These are phyloP conservation scores for Ladona fulva DNA, from an alignment of 1,140 invertebrate species.

Conservation along the genomic window DNA sequence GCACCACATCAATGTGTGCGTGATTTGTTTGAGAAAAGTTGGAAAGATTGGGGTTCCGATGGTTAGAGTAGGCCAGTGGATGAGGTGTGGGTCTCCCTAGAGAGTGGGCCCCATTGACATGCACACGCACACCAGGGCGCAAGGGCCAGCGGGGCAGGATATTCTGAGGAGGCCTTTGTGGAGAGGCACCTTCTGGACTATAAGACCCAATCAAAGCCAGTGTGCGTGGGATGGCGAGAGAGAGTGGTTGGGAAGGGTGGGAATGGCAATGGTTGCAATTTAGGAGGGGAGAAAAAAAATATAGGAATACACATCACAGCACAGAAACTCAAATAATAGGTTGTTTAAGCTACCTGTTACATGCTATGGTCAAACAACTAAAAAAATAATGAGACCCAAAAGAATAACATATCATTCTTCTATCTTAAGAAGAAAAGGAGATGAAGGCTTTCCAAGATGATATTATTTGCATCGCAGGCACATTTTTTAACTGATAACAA, in stretches of 20 bases:
- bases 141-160: constrained; percentile 64
- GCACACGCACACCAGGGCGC: constrained; percentile 76
- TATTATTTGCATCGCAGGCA: too few relatives aligned
- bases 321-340: neutral
- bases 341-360: neutral
- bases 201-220: constrained; percentile 30
- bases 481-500: too few relatives aligned
- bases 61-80: constrained; percentile 19
- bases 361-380: too few relatives aligned
- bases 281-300: neutral
- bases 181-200: constrained; percentile 33
- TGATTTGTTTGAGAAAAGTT: neutral
- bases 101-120: constrained; percentile 65
- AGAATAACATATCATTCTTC: too few relatives aligned
- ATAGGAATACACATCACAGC: neutral
- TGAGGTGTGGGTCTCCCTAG: constrained; percentile 35
- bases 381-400: too few relatives aligned
- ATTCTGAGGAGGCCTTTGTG: constrained; percentile 25
- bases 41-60: neutral
- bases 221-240: constrained; percentile 10
- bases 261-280: constrained; percentile 10
- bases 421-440: too few relatives aligned
- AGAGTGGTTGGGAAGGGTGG: neutral
- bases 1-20: neutral
- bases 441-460: too few relatives aligned